Evolutionary conservation across 1,140 invertebrate genomes (phyloP).

Genomic region (Zaprionus inermis): DNA sequence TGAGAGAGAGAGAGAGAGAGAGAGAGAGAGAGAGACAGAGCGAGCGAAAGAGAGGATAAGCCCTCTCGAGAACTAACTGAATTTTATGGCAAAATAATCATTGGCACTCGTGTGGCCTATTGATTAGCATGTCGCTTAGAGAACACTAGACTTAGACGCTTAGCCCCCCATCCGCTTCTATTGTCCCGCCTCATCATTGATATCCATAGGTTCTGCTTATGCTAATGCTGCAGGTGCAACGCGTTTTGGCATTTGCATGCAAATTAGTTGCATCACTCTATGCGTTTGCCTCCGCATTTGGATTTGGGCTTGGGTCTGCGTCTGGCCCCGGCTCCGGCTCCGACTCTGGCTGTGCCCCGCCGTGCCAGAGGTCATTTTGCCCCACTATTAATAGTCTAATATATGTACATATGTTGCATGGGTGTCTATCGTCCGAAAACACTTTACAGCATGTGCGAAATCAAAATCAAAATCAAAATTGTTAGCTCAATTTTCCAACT

Average conservation of each 20-base stretch:
- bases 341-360: neutral
- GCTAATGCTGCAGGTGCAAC: constrained; percentile 76
- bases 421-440: neutral
- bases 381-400: constrained; percentile 7
- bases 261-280: constrained; percentile 60
- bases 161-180: neutral
- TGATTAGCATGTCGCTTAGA: constrained; percentile 71
- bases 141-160: constrained; percentile 10
- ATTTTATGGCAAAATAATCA: constrained; percentile 82
- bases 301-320: neutral
- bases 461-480: constrained; percentile 15
- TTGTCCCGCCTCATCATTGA: constrained; percentile 1
- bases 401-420: neutral
- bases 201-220: constrained; percentile 51
- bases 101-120: constrained; percentile 79
- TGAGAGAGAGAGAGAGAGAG: constrained; percentile 17
- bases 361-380: neutral
- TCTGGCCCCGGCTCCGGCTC: neutral
- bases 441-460: neutral
- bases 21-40: neutral
- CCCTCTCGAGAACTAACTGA: constrained; percentile 59
- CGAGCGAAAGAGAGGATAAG: constrained; percentile 7
- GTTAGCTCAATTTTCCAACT: neutral
- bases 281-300: neutral
- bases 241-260: constrained; percentile 75